A percentile compares a stretch with the other conserved stretches of the same genome.
These are phyloP conservation scores for Diorhabda carinulata DNA, from an alignment of 1,140 invertebrate species.

Conservation along the genomic window DNA sequence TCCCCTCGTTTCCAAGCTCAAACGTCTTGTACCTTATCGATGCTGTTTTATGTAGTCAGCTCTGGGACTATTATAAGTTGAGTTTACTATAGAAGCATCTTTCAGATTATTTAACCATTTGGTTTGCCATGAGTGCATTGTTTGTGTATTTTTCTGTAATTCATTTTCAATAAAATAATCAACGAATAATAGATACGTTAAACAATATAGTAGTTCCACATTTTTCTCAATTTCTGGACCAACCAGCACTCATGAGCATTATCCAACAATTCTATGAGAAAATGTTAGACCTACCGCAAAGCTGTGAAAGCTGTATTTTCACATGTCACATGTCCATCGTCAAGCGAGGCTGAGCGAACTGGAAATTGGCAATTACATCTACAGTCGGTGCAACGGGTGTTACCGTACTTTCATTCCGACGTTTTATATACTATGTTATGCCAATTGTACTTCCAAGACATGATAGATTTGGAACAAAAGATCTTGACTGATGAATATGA, in stretches of 20 bases:
- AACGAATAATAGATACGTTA: conserved; percentile 3
- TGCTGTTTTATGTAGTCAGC: no score
- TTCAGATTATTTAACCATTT: no score
- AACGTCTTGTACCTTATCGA: no score
- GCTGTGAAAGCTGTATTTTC: conserved; percentile 38
- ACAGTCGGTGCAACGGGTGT: conserved; percentile 37
- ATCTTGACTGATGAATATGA: conserved; percentile 17
- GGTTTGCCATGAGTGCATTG: no score
- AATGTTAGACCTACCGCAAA: not conserved
- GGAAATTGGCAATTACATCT: conserved; percentile 43
- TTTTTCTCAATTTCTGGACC: not conserved
- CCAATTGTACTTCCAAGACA: conserved; percentile 45
- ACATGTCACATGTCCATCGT: conserved; percentile 33
- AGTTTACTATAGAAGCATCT: no score
- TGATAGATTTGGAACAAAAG: conserved; percentile 27
- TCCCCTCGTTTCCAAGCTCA: no score
- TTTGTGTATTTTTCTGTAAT: no score
- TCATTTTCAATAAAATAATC: not conserved
- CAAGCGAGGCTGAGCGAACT: conserved; percentile 36
- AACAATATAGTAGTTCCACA: conserved; percentile 1
- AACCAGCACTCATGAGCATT: not conserved
- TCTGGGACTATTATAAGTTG: no score
- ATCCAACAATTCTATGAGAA: conserved; percentile 4
- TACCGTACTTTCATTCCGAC: conserved; percentile 44
- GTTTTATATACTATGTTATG: not conserved